Base-by-base conservation (phyloP, 2,888 invertebrate species). In the Tenthredo mesomela region DNA sequence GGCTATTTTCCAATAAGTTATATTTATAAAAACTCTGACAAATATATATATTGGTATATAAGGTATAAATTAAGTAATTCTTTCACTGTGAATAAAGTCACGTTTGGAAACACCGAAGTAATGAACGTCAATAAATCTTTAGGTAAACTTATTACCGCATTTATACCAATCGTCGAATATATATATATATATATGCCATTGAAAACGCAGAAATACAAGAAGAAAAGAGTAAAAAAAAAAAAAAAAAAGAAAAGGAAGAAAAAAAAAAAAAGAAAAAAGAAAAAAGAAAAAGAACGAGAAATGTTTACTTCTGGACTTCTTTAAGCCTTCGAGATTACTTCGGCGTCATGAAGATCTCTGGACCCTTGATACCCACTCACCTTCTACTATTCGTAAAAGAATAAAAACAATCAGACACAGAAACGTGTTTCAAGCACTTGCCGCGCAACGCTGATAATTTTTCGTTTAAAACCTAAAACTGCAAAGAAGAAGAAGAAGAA, bases 1-100 rank as follows among this genome's bases (percentile, higher is more conserved):
- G 21, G 40, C 18, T 73, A 73, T 73, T 43, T 43, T 43, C 29
- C 10, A 73, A 73, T 43, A 43, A 18, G 12, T 67, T 33, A 1
- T 33, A 15, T 33, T 12, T 25, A 67, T 67, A 43, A n/a, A 73
- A 73, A 10, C 73, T 43, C 3, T 25, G 21, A 43, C 40, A 43
- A 71, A 73, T 21, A 43, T 15, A 61, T 15, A 61, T 61, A 61
- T 61, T 25, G 25, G 61, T 15, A 61, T 61, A 61, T 61, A 61
- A 61, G 61, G 50, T 25, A 33, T 25, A 33, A 77, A 77, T 77
- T 77, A 29, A 15, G 77, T 77, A 77, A 77, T 77, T 29, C 37
- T 54, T 33, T 18, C 25, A 29, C 6, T 54, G 7, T 18, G 18
- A 54, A 50, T 9, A 25, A 33, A 47, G 77, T 77, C 54, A 77